Evolutionary conservation across 2,888 invertebrate species (phyloP), one percentile per base, ranked within the genome.

Genomic region (Teleogryllus oceanicus): DNA sequence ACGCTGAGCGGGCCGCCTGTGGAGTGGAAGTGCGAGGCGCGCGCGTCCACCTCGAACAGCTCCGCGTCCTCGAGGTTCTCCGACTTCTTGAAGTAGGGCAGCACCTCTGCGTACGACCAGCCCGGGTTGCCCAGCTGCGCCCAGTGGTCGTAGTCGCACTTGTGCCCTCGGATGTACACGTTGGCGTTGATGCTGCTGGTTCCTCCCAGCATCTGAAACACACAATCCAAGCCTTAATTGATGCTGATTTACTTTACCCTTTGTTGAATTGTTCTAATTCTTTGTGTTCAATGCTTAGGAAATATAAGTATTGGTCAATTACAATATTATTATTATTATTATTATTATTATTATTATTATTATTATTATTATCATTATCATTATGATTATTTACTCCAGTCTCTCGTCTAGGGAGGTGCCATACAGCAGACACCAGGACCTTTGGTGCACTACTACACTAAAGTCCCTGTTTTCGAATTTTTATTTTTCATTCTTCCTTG

Each of bases 131-230:
- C 88, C 78, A 86, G 84, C 21, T 81, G 83, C 76, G 86, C 87
- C 89, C 89, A 89, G 5, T 85, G 83, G 83, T 89, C 87, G 83
- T 87, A 89, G 83, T 89, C 89, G 74, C 82, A 84, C 13, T 86
- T 85, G 83, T 89, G 87, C 0, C 89, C 88, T 49, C 89, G 84
- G 16, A 88, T 85, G 83, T 88, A 89, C 24, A 85, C 86, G 88
- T 89, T 89, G 79, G 88, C 88, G 83, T 89, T 89, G 10, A 88
- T 84, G 11, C 87, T 86, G 12, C 88, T 88, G 50, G 87, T 87
- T 0, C 89, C 89, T 2, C 89, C 89, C 83, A 87, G 75, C 18
- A 86, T 85, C 83, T 87, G 62, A 10, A 62, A 8, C 8, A 37
- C 8, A 37, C 37, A 37, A 8, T 37, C 0, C 8, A 8, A 1